A percentile compares a stretch with the other conserved stretches of the same genome.
Conservation (phyloP, 2,797 vertebrate species). For the Gambusia yucatana region DNA sequence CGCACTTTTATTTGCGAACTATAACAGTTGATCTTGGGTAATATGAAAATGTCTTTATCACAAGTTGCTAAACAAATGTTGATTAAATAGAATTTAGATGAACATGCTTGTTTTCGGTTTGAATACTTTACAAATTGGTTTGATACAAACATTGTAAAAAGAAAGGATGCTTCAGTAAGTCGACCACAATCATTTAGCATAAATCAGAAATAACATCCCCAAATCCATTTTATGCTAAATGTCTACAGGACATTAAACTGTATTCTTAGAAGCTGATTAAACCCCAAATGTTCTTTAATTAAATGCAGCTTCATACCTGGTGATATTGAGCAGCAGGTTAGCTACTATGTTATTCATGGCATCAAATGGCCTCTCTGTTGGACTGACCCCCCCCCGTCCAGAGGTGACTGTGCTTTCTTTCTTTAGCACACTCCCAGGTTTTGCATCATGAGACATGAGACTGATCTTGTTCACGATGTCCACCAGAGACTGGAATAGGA, state of each 20-base stretch:
- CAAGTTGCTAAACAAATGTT: neutral
- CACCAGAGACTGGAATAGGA: conserved; percentile 85
- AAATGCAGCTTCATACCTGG: conserved; percentile 83
- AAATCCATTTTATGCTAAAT: neutral
- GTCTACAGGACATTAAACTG: neutral
- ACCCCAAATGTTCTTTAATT: neutral
- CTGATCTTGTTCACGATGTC: conserved; percentile 94
- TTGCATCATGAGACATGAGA: conserved; percentile 81
- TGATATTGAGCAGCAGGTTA: conserved; percentile 93
- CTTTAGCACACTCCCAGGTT: conserved; percentile 80
- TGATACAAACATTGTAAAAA: neutral
- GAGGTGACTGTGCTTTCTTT: conserved; percentile 85
- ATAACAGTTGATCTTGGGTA: neutral
- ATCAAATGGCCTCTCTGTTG: conserved; percentile 90
- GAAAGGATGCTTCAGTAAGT: neutral
- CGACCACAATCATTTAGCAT: neutral
- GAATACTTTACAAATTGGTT: neutral
- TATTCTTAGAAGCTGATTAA: neutral
- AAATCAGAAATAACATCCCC: neutral
- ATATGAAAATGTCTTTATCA: neutral
- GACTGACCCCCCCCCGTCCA: conserved; percentile 74
- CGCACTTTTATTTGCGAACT: neutral
- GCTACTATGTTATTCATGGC: conserved; percentile 97
- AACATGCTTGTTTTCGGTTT: neutral
- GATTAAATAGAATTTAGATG: neutral